Evolutionary conservation across 2,888 invertebrate species (phyloP).

Genomic region (Ashinkailepas kermadecensis): DNA sequence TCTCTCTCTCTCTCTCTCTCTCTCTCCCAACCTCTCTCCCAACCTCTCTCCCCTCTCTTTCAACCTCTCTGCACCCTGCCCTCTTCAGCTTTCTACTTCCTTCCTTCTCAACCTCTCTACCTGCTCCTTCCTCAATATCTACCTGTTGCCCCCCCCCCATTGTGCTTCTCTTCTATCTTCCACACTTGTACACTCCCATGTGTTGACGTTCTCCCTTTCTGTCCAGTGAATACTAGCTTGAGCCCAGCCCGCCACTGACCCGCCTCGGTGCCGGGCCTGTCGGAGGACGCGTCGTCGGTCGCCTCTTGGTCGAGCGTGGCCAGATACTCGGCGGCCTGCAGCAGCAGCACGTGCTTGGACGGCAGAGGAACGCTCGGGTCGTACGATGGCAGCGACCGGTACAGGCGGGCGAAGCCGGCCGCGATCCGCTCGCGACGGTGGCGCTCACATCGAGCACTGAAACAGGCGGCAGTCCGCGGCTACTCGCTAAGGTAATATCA

Average conservation of each 20-base stretch:
- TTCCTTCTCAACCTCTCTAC: no score
- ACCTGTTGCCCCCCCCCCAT: no score
- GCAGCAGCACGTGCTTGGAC: conserved; percentile 3
- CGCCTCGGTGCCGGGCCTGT: background rate
- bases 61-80: no score
- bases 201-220: no score
- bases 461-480: background rate
- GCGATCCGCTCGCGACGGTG: conserved; percentile 15
- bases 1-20: no score
- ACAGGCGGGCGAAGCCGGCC: background rate
- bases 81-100: no score
- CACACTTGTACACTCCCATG: no score
- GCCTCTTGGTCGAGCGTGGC: background rate
- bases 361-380: background rate
- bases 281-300: background rate
- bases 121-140: no score
- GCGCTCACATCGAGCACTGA: conserved; percentile 11
- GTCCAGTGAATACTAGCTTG: no score
- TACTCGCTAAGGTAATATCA: background rate
- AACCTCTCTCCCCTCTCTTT: no score
- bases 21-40: no score
- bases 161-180: no score
- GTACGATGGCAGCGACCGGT: background rate
- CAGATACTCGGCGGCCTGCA: conserved; percentile 12
- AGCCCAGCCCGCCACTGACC: background rate